These are phyloP conservation scores for Polylopha cassiicola DNA, from an alignment of 2,888 invertebrate species.

Conservation along the genomic window DNA sequence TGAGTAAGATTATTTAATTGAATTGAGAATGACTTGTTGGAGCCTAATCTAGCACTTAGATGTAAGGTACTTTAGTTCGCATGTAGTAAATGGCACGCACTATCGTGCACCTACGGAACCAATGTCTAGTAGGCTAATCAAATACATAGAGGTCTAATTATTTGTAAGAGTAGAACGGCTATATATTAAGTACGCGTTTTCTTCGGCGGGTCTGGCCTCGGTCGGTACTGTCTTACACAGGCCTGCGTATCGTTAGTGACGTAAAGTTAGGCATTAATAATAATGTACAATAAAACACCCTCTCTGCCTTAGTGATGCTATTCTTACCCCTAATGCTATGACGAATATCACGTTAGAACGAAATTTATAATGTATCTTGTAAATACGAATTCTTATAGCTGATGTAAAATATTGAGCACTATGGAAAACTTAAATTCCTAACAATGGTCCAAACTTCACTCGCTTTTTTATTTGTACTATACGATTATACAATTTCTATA, in stretches of 20 bases:
- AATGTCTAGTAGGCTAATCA: conserved; percentile 58
- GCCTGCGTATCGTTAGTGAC: conserved; percentile 45
- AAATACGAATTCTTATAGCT: conserved; percentile 67
- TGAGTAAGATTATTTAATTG: too few relatives aligned
- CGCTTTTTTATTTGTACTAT: conserved; percentile 75
- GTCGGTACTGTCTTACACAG: conserved; percentile 29
- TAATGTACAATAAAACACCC: conserved; percentile 73
- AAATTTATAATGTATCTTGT: conserved; percentile 61
- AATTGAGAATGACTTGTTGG: conserved; percentile 50
- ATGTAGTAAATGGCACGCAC: conserved; percentile 39
- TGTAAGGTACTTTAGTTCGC: conserved; percentile 58
- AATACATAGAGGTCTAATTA: conserved; percentile 55
- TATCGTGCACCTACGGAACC: conserved; percentile 56
- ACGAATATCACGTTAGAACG: conserved; percentile 59
- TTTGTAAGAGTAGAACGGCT: conserved; percentile 46
- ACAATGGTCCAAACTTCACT: conserved; percentile 76
- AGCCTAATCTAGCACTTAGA: conserved; percentile 54
- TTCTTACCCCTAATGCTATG: conserved; percentile 64
- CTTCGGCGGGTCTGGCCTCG: conserved; percentile 48
- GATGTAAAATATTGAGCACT: conserved; percentile 67
- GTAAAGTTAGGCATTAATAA: conserved; percentile 57
- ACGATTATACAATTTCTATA: conserved; percentile 72
- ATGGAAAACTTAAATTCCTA: conserved; percentile 74
- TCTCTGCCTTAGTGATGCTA: conserved; percentile 74
- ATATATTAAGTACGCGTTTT: conserved; percentile 42